Evolutionary conservation across 2,888 invertebrate genomes (phyloP).

Genomic region (Axea sp.): DNA sequence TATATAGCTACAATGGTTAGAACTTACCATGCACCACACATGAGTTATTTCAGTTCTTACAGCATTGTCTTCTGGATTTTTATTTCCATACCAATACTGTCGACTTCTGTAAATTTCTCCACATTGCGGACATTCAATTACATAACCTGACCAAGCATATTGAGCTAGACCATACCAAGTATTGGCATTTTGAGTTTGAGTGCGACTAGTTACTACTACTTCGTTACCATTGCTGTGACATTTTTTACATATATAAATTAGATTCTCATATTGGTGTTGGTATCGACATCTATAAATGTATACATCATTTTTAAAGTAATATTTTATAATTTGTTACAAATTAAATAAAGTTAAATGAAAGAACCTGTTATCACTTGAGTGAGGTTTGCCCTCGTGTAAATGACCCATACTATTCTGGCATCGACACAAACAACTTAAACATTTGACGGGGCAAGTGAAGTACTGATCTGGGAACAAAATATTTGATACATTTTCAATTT

Average conservation of each 20-base stretch:
- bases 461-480: slow-evolving; percentile 88
- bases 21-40: slow-evolving; percentile 81
- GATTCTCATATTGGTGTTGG: slow-evolving; percentile 88
- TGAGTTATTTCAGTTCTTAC: slow-evolving; percentile 82
- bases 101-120: slow-evolving; percentile 87
- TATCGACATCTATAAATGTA: slow-evolving; percentile 81
- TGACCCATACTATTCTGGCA: slow-evolving; percentile 86
- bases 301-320: too few species aligned
- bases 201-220: slow-evolving; percentile 82
- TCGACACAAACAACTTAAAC: slow-evolving; percentile 84
- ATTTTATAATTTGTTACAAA: too few species aligned
- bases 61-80: slow-evolving; percentile 85
- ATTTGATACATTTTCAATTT: slow-evolving; percentile 82
- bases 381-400: slow-evolving; percentile 82
- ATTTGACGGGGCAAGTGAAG: slow-evolving; percentile 87
- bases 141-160: slow-evolving; percentile 89
- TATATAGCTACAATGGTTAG: neutral
- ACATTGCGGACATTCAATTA: slow-evolving; percentile 88
- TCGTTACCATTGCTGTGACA: slow-evolving; percentile 83
- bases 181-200: slow-evolving; percentile 78
- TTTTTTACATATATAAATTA: slow-evolving; percentile 83
- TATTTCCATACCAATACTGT: slow-evolving; percentile 90
- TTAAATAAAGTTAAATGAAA: slow-evolving; percentile 17
- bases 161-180: slow-evolving; percentile 85
- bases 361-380: slow-evolving; percentile 79